phyloP scores from a whole-genome alignment of 2,888 invertebrate species.

The Dryococelus australis region DNA sequence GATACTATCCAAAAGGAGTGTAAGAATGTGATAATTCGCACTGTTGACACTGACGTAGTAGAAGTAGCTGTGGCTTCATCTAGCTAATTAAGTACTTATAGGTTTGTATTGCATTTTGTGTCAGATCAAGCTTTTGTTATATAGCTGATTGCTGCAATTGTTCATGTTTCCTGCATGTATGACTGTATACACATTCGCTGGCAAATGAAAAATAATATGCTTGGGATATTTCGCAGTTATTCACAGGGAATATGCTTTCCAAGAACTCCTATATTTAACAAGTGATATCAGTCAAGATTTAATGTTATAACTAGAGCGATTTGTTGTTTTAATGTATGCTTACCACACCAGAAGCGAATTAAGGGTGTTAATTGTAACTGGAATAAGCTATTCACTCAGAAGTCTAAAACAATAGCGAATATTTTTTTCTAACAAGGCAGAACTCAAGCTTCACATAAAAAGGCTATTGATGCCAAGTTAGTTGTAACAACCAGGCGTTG shows the following conservation, averaged over 20 bases:
- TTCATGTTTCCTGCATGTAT: conserved; percentile 24
- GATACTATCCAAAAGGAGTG: neutral
- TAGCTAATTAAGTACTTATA: neutral
- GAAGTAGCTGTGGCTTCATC: conserved; percentile 13
- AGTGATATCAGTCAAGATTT: neutral
- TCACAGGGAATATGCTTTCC: neutral
- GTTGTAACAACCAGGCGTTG: too few species aligned
- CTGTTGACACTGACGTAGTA: conserved; percentile 20
- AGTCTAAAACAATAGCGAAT: conserved; percentile 5
- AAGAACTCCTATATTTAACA: neutral
- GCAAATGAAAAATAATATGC: conserved; percentile 6
- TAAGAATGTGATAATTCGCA: neutral
- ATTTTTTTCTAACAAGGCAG: neutral
- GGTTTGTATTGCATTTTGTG: conserved; percentile 31
- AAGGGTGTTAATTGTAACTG: too few species aligned
- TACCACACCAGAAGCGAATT: neutral
- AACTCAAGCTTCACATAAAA: too few species aligned
- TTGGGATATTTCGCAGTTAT: neutral
- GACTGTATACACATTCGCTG: conserved; percentile 24
- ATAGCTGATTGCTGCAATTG: neutral
- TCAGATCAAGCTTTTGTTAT: neutral
- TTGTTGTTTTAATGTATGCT: conserved; percentile 28
- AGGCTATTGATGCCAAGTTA: too few species aligned
- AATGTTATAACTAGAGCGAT: neutral
- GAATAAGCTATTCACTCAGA: conserved; percentile 22